Base-by-base conservation (phyloP, 2,113 vertebrate genomes). In the Chrysochloris asiatica region DNA sequence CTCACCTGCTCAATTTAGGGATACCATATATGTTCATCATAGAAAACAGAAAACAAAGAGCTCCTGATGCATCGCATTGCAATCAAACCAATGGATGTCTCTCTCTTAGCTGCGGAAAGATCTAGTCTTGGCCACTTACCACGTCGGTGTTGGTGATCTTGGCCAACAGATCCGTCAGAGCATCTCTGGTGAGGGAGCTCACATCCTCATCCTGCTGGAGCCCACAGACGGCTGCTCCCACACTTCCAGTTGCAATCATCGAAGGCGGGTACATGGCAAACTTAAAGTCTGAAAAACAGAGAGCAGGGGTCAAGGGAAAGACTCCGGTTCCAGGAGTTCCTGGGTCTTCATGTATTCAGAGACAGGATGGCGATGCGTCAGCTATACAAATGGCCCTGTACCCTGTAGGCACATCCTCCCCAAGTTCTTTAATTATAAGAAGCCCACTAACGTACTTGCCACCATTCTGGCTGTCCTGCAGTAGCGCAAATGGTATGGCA, bases 141-240 rank as follows among this genome's bases (percentile, higher is more conserved):
- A 99, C 98, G 95, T 99, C 99, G 26, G 98, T 99, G 98, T 98
- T 99, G 96, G 99, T 99, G 98, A 99, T 99, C 98, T 98, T 99
- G 97, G 99, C 99, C 98, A 99, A 97, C 95, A 99, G 98, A 85
- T 99, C 98, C 0, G 98, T 99, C 97, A 99, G 98, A 95, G 98
- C 98, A 73, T 98, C 98, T 8, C 98, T 97, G 30, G 97, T 98
- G 95, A 98, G 97, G 9, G 97, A 95, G 91, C 96, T 98, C 97
- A 98, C 98, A 0, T 94, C 97, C 79, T 98, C 98, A 95, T 99
- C 98, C 36, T 99, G 97, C 98, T 99, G 98, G 81, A 99, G 98
- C 96, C 99, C 99, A 33, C 99, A 99, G 95, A 99, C 97, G 86
- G 99, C 99, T 0, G 99, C 99, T 73, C 98, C 99, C 97, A 99